Percentiles rank a stretch among this genome's conserved stretches.
Evolutionary conservation across 2,888 invertebrate genomes (phyloP).

Genomic region (Parapristionchus giblindavisi): DNA sequence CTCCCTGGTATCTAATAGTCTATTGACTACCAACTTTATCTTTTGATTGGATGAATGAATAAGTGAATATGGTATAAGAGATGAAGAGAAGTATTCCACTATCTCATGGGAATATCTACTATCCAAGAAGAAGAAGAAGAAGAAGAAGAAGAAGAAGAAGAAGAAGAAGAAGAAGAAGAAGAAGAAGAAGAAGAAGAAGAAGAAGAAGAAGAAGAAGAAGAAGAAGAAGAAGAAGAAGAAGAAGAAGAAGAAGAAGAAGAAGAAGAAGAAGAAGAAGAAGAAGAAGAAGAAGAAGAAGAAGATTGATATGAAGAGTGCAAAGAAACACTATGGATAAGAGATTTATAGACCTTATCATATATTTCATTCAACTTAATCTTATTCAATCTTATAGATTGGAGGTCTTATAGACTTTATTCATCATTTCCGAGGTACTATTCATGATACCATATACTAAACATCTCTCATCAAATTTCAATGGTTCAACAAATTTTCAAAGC

Average conservation of each 20-base stretch:
- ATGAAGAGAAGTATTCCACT: too few species aligned
- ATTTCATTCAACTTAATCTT: too few species aligned
- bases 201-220: not conserved
- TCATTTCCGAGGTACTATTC: too few species aligned
- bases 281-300: not conserved
- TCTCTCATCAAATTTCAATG: too few species aligned
- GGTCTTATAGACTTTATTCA: too few species aligned
- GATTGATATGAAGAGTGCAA: not conserved
- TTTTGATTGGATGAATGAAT: constrained; percentile 10
- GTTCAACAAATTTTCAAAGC: too few species aligned
- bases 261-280: not conserved
- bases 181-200: constrained; percentile 16
- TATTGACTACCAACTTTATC: not conserved
- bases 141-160: not conserved
- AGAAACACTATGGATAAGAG: too few species aligned
- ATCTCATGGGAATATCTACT: not conserved
- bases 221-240: not conserved
- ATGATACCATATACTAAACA: too few species aligned
- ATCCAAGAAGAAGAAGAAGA: not conserved
- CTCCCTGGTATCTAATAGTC: not conserved
- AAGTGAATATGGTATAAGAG: constrained; percentile 17
- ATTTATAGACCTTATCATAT: too few species aligned
- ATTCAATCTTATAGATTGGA: too few species aligned
- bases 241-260: not conserved
- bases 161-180: not conserved